Base-by-base conservation (phyloP, 1,140 invertebrate genomes). In the Drosophila nigromelanica region DNA sequence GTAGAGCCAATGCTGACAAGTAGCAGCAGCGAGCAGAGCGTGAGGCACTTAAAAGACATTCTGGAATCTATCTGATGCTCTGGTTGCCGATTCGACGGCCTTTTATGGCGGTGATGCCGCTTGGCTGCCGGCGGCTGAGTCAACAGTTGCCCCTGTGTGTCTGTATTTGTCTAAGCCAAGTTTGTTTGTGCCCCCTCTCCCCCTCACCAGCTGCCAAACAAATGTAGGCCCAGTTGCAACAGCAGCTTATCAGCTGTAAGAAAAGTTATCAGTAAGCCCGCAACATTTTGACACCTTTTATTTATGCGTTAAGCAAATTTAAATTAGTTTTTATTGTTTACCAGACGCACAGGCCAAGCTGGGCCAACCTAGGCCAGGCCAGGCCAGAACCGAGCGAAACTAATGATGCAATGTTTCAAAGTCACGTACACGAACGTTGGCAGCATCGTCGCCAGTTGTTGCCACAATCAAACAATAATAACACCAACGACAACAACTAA, bases 311-410 rank as follows among this genome's bases (percentile, higher is more conserved):
- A 82, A 89, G 82, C 78, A 87, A 82, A 82, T 86, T 89, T 89
- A 86, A 82, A 86, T 86, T 76, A 86, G 82, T 86, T 86, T 86
- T 87, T 81, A 86, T 86, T 86, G 82, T 87, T 87, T 82, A 72
- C 40, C 51, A 61, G 35, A 71, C 40, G 39, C 50, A 40, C 37
- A 21, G 54, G 47, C 42, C 21, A 50, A 1, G 37, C 12, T 27
- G 18, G 6, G 35, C 52, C 14, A 33, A 39, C 5, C 14, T 14
- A 12, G 33, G 33, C 43, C 24, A 30, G 5, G 35, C 11, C 35
- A 39, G 62, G 37, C 50, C 50, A 47, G 27, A 55, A 60, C 21
- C 12, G 24, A 55, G 56, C 58, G 42, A 35, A 85, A 60, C 82
- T 87, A 87, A 86, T 86, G 82, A 86, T 87, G 83, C 82, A 86